Percentiles rank a stretch among this genome's conserved stretches.
Conservation (phyloP, 2,888 invertebrate genomes). For the Pollenia amentaria region DNA sequence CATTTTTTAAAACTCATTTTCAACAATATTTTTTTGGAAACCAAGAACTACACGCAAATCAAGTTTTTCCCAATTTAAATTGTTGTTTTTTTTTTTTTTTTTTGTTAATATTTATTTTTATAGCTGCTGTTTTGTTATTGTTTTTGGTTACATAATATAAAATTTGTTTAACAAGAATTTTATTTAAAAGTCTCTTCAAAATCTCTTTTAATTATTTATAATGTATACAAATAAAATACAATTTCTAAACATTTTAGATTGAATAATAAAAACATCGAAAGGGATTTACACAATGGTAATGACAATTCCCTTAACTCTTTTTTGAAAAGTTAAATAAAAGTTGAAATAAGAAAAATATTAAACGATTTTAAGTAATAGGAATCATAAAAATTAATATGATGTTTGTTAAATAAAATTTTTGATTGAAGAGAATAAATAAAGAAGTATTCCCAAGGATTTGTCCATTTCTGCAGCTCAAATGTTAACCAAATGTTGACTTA, state of each 20-base stretch:
- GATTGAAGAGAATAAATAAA: too few relatives aligned
- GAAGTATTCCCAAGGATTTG: too few relatives aligned
- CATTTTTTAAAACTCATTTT: constrained; percentile 13
- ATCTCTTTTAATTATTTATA: constrained; percentile 46
- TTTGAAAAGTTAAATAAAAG: neutral
- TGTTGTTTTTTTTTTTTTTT: constrained; percentile 9
- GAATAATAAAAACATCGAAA: constrained; percentile 20
- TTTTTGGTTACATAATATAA: neutral
- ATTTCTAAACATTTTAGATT: constrained; percentile 16
- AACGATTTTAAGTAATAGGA: neutral
- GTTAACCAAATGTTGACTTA: too few relatives aligned
- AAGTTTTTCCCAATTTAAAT: constrained; percentile 22
- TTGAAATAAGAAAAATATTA: neutral
- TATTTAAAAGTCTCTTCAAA: constrained; percentile 21
- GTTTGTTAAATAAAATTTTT: neutral
- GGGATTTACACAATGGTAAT: neutral
- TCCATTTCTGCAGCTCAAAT: too few relatives aligned
- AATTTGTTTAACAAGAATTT: constrained; percentile 35
- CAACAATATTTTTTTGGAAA: constrained; percentile 20
- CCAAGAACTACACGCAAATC: constrained; percentile 42
- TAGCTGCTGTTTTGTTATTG: constrained; percentile 1
- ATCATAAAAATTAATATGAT: neutral
- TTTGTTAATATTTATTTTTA: constrained; percentile 38
- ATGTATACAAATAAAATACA: constrained; percentile 43
- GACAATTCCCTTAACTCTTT: neutral